Evolutionary conservation across 2,797 vertebrate species (phyloP).

Genomic region (Tapirus indicus): DNA sequence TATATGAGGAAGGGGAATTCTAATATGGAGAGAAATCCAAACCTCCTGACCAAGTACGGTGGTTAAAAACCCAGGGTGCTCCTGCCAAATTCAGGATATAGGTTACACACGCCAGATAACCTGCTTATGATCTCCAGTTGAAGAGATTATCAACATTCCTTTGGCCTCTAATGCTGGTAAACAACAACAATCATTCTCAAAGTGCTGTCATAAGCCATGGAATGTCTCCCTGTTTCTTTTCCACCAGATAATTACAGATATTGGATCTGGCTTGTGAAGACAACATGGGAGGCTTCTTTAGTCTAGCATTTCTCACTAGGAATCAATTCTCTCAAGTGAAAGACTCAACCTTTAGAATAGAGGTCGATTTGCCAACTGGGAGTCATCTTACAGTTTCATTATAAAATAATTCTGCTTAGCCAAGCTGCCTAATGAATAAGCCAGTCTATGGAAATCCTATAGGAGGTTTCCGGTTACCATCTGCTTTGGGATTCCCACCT

Average conservation of each 20-base stretch:
- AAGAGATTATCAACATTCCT: not conserved
- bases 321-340: slow-evolving; percentile 52
- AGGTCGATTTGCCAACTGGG: slow-evolving; percentile 24
- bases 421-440: slow-evolving; percentile 16
- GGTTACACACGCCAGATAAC: not conserved
- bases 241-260: not conserved
- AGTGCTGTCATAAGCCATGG: not conserved
- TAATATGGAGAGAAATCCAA: slow-evolving; percentile 10
- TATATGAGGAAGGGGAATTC: not conserved
- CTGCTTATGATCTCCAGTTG: not conserved
- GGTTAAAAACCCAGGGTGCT: not conserved
- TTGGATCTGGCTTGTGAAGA: not conserved
- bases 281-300: not conserved
- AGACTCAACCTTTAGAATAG: slow-evolving; percentile 22
- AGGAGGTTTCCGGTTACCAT: not conserved
- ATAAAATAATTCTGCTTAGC: slow-evolving; percentile 14
- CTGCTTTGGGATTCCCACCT: not conserved
- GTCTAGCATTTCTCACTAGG: slow-evolving; percentile 16
- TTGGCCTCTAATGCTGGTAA: not conserved
- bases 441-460: not conserved
- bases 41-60: not conserved
- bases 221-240: not conserved
- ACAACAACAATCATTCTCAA: not conserved
- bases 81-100: not conserved
- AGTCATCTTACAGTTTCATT: slow-evolving; percentile 61